Evolutionary conservation across 2,888 invertebrate species (phyloP).

Genomic region (Diaperis boleti): DNA sequence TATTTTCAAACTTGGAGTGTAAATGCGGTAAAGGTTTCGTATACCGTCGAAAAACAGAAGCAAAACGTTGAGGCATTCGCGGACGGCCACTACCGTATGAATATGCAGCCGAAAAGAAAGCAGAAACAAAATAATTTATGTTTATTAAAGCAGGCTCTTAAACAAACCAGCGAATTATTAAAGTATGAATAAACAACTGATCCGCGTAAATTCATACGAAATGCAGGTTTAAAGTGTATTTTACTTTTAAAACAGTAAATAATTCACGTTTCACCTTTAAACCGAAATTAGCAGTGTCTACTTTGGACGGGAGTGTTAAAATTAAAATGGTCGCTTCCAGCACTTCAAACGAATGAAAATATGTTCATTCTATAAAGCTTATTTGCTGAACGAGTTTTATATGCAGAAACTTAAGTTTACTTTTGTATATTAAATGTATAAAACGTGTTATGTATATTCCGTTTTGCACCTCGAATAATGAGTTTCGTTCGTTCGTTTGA

Average conservation of each 20-base stretch:
- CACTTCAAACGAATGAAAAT: constrained; percentile 55
- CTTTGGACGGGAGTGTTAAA: constrained; percentile 45
- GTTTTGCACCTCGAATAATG: constrained; percentile 48
- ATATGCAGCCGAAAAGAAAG: constrained; percentile 5
- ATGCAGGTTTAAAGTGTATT: constrained; percentile 34
- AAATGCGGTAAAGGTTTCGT: too few species aligned
- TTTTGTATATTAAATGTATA: constrained; percentile 55
- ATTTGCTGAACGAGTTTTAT: constrained; percentile 56
- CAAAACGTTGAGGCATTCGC: background rate
- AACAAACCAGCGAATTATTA: constrained; percentile 22
- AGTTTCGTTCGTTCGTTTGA: constrained; percentile 29
- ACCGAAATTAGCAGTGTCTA: constrained; percentile 47
- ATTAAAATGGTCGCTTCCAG: constrained; percentile 48
- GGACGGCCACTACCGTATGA: background rate
- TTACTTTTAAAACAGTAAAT: constrained; percentile 40
- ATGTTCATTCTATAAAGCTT: constrained; percentile 56
- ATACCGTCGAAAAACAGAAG: too few species aligned
- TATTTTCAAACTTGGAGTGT: too few species aligned
- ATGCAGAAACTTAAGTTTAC: constrained; percentile 56
- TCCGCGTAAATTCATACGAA: constrained; percentile 26
- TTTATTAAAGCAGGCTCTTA: constrained; percentile 29
- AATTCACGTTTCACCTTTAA: constrained; percentile 45
- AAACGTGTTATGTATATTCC: constrained; percentile 56
- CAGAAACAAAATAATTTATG: constrained; percentile 27
- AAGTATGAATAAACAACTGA: constrained; percentile 34